Evolutionary conservation across 1,140 invertebrate genomes (phyloP).

Genomic region (Doryteuthis pealeii): DNA sequence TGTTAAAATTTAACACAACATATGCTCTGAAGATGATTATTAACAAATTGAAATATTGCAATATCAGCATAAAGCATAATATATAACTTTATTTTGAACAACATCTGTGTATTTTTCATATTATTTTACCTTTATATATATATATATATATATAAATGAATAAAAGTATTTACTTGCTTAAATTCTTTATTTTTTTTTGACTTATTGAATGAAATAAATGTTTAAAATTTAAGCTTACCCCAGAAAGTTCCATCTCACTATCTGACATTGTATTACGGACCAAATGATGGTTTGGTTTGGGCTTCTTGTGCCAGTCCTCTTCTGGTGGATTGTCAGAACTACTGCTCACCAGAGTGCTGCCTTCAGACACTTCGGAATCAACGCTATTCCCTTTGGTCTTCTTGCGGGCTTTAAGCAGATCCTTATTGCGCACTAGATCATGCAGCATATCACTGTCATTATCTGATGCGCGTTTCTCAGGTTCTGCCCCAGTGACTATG

Average conservation of each 20-base stretch:
- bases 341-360: constrained; percentile 49
- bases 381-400: constrained; percentile 84
- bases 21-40: too few relatives aligned
- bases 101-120: too few relatives aligned
- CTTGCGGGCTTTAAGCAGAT: constrained; percentile 65
- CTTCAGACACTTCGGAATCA: constrained; percentile 79
- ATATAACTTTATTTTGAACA: too few relatives aligned
- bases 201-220: neutral
- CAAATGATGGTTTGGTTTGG: constrained; percentile 65
- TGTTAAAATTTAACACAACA: too few relatives aligned
- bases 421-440: constrained; percentile 59
- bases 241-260: constrained; percentile 82
- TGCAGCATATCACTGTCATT: constrained; percentile 48
- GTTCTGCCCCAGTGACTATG: constrained; percentile 37
- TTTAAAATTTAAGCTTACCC: constrained; percentile 68
- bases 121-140: too few relatives aligned
- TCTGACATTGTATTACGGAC: constrained; percentile 89
- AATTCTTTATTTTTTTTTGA: too few relatives aligned
- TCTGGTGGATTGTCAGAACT: constrained; percentile 41
- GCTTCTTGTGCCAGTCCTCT: constrained; percentile 40
- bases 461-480: constrained; percentile 19
- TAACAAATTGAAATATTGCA: too few relatives aligned
- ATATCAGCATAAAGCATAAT: too few relatives aligned
- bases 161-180: too few relatives aligned
- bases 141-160: too few relatives aligned